Conservation (phyloP, 2,113 vertebrate species). For the Datnioides undecimradiatus region DNA sequence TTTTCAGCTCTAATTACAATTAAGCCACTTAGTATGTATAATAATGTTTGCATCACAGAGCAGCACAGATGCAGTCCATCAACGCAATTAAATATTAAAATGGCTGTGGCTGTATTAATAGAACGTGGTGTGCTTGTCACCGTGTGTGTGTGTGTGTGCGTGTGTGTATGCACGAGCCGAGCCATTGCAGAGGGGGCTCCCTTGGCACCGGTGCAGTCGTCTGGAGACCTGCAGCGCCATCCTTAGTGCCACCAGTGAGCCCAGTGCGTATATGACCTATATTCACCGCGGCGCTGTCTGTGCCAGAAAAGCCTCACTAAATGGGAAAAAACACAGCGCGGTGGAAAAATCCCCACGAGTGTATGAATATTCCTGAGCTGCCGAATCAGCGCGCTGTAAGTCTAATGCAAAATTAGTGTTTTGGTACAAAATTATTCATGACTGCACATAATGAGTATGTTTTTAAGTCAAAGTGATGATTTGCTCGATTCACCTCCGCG, state of each 20-base stretch:
- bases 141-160: constrained; percentile 29
- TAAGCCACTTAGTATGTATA: constrained; percentile 89
- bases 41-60: constrained; percentile 90
- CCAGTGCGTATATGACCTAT: constrained; percentile 83
- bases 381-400: constrained; percentile 85
- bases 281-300: constrained; percentile 75
- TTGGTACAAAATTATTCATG: constrained; percentile 86
- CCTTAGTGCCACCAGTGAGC: constrained; percentile 80
- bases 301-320: constrained; percentile 80
- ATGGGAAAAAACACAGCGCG: constrained; percentile 49
- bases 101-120: constrained; percentile 88
- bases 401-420: constrained; percentile 89
- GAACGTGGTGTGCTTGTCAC: constrained; percentile 60
- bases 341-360: constrained; percentile 76
- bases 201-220: constrained; percentile 58
- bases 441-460: constrained; percentile 77
- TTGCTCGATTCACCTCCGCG: constrained; percentile 75
- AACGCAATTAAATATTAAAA: constrained; percentile 90
- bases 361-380: constrained; percentile 86
- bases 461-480: constrained; percentile 82
- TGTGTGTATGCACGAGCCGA: constrained; percentile 52
- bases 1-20: constrained; percentile 90
- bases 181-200: constrained; percentile 72
- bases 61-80: constrained; percentile 89
- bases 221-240: constrained; percentile 76